These are phyloP conservation scores for Acleris holmiana DNA, from an alignment of 2,888 invertebrate genomes.

Conservation along the genomic window DNA sequence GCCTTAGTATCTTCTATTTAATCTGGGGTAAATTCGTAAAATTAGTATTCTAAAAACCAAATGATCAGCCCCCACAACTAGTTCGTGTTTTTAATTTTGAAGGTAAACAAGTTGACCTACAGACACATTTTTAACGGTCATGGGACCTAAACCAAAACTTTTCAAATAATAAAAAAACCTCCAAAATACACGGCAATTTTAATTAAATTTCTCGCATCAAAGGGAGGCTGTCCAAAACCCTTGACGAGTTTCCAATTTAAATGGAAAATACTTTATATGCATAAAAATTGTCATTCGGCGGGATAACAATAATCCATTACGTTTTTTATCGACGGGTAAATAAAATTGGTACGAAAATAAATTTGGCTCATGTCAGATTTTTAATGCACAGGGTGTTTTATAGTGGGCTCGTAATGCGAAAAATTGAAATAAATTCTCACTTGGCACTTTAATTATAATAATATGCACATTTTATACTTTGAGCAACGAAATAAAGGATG, in stretches of 20 bases:
- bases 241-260: conserved; percentile 57
- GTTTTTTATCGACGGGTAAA: conserved; percentile 24
- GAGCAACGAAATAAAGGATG: no score
- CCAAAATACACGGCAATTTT: conserved; percentile 34
- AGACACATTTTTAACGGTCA: neutral
- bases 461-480: no score
- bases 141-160: no score
- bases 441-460: no score
- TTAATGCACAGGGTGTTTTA: neutral
- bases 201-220: conserved; percentile 39
- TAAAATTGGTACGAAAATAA: neutral
- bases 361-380: conserved; percentile 5
- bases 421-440: no score
- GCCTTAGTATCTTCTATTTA: no score
- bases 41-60: no score
- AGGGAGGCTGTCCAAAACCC: conserved; percentile 23
- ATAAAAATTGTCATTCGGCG: conserved; percentile 50
- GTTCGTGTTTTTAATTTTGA: neutral
- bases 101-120: neutral
- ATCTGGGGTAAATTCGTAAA: neutral
- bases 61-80: no score
- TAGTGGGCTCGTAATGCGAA: no score
- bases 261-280: conserved; percentile 61
- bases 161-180: neutral
- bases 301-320: conserved; percentile 32